These are phyloP conservation scores for Pinna nobilis DNA, from an alignment of 1,140 invertebrate species.

Conservation along the genomic window DNA sequence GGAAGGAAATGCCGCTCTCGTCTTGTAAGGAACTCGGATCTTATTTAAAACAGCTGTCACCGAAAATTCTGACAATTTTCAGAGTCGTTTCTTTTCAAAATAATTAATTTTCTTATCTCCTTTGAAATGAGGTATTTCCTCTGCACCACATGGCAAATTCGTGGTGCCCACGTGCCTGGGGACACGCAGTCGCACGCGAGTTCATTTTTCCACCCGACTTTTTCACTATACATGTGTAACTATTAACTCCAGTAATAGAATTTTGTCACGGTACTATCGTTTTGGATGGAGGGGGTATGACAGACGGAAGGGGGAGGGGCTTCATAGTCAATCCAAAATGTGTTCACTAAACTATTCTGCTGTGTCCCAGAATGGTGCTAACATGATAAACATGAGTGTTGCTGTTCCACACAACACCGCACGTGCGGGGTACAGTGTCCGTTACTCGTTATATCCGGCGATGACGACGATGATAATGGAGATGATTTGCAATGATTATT, in stretches of 20 bases:
- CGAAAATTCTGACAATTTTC: conserved; percentile 35
- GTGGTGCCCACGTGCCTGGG: conserved; percentile 20
- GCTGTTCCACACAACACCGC: no score
- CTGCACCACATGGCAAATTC: conserved; percentile 14
- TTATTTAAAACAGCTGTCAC: conserved; percentile 46
- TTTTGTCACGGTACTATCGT: conserved; percentile 15
- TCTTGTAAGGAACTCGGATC: conserved; percentile 17
- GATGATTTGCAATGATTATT: no score
- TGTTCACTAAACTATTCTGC: neutral
- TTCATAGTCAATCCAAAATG: neutral
- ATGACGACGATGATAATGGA: no score
- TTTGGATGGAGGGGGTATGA: neutral
- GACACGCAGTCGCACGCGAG: neutral
- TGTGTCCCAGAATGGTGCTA: no score
- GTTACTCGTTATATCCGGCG: no score
- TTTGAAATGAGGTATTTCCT: conserved; percentile 29
- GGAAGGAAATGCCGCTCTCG: conserved; percentile 31
- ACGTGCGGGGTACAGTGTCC: no score
- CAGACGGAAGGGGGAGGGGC: neutral
- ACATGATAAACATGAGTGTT: no score
- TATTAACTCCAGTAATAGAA: no score
- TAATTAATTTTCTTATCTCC: conserved; percentile 34
- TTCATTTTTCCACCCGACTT: conserved; percentile 1
- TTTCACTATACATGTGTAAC: conserved; percentile 16
- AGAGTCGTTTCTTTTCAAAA: conserved; percentile 38